Evolutionary conservation across 2,888 invertebrate species (phyloP).

Genomic region (Philopedon plagiatum): DNA sequence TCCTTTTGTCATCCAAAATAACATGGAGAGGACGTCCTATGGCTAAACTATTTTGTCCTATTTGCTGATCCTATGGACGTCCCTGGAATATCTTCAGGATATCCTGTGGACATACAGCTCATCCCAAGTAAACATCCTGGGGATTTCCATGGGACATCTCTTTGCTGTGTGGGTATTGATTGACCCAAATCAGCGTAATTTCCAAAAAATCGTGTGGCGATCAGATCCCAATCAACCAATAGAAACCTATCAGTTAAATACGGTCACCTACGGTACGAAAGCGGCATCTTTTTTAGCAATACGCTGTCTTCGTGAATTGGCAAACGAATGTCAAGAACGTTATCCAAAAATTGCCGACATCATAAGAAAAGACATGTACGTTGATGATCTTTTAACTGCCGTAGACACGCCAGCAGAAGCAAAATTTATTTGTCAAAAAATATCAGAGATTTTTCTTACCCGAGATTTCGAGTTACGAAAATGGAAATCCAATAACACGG

Average conservation of each 20-base stretch:
- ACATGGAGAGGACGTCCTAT: too few relatives aligned
- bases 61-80: too few relatives aligned
- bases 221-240: slow-evolving; percentile 33
- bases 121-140: too few relatives aligned
- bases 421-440: slow-evolving; percentile 10
- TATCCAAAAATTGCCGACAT: slow-evolving; percentile 34
- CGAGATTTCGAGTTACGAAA: slow-evolving; percentile 47
- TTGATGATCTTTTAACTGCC: slow-evolving; percentile 49
- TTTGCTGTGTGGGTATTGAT: too few relatives aligned
- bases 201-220: slow-evolving; percentile 45
- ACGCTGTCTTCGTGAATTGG: slow-evolving; percentile 39
- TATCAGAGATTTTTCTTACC: slow-evolving; percentile 27
- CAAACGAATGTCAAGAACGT: slow-evolving; percentile 18
- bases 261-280: slow-evolving; percentile 47
- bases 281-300: slow-evolving; percentile 42
- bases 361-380: slow-evolving; percentile 49
- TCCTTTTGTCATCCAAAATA: too few relatives aligned
- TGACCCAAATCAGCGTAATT: slow-evolving; percentile 23
- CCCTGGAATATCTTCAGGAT: too few relatives aligned
- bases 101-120: too few relatives aligned
- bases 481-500: slow-evolving; percentile 45
- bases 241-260: slow-evolving; percentile 35
- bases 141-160: too few relatives aligned
- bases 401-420: slow-evolving; percentile 32
- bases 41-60: too few relatives aligned